A percentile compares a stretch with the other conserved stretches of the same genome.
Conservation (phyloP, 2,797 vertebrate species). For the Simalia tracyae region DNA sequence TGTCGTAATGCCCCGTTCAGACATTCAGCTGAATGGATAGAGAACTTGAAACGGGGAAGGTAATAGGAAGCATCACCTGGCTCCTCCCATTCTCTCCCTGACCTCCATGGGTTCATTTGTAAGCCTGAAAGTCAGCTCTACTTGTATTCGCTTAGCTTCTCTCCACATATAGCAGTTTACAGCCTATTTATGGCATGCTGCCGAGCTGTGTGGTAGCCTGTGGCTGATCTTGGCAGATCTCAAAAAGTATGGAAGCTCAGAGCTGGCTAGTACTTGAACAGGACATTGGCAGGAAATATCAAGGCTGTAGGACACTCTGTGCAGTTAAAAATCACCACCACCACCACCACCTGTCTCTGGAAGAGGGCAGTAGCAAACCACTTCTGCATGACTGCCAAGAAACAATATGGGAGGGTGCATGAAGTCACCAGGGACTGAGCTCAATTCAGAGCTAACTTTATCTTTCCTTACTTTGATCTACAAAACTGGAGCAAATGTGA, state of each 20-base stretch:
- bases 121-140: background rate
- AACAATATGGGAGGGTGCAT: background rate
- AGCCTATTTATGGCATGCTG: background rate
- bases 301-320: background rate
- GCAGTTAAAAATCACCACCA: background rate
- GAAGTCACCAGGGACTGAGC: background rate
- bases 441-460: background rate
- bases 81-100: background rate
- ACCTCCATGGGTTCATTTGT: background rate
- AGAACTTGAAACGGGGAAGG: background rate
- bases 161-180: background rate
- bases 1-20: background rate
- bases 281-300: background rate
- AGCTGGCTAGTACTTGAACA: background rate
- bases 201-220: background rate
- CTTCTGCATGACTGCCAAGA: background rate
- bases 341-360: background rate
- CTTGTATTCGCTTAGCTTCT: background rate
- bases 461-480: background rate
- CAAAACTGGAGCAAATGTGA: background rate
- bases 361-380: background rate
- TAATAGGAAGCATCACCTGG: background rate
- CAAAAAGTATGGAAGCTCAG: background rate
- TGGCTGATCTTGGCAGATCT: background rate
- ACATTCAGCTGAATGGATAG: background rate